Conservation (phyloP, 2,888 invertebrate species). For the Nomada fucata region DNA sequence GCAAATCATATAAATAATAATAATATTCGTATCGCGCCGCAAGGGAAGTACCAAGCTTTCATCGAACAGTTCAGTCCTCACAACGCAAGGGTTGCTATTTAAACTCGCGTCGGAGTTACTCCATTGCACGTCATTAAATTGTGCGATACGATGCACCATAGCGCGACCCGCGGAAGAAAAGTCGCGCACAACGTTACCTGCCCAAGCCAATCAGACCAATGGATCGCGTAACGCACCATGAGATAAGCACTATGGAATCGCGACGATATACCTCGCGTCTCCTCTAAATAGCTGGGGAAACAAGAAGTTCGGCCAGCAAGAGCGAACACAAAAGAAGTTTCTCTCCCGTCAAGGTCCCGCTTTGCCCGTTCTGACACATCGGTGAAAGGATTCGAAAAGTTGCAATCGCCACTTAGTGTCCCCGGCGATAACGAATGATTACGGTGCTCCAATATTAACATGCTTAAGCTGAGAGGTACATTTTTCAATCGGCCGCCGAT, state of each 20-base stretch:
- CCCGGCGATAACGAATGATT: background rate
- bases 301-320: too few species aligned
- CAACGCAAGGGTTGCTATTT: too few species aligned
- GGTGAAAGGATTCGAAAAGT: conserved; percentile 12
- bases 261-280: background rate
- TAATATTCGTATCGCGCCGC: too few species aligned
- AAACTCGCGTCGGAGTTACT: too few species aligned
- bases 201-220: conserved; percentile 16
- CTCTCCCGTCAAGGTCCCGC: too few species aligned
- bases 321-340: too few species aligned
- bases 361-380: background rate
- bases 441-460: background rate
- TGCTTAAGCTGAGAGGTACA: too few species aligned
- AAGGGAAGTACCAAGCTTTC: too few species aligned
- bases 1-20: too few species aligned
- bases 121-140: background rate
- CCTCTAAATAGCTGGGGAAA: background rate
- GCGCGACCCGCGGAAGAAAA: background rate
- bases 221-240: background rate
- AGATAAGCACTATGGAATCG: background rate
- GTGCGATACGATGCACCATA: background rate
- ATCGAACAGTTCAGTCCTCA: too few species aligned
- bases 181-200: background rate
- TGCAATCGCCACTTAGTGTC: background rate
- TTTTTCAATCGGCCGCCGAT: background rate